Conservation (phyloP, 2,888 invertebrate genomes). For the Sinodicranocentrus sp. region DNA sequence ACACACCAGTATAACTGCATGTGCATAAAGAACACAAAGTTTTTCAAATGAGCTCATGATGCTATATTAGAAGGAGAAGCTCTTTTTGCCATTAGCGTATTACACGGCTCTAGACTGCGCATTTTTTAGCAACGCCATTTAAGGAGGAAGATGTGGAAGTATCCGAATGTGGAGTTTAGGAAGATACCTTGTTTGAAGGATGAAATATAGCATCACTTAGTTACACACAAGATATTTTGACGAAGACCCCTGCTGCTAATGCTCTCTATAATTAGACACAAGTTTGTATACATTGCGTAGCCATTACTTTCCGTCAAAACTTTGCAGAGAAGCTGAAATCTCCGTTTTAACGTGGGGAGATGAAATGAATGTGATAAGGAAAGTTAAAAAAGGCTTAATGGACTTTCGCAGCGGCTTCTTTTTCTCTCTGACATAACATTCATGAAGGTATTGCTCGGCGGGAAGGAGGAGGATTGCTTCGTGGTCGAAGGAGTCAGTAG, state of each 20-base stretch:
- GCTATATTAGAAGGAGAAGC: too few relatives aligned
- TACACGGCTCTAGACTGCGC: neutral
- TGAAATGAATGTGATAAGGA: slow-evolving; percentile 47
- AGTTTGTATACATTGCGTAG: slow-evolving; percentile 26
- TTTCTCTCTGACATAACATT: neutral
- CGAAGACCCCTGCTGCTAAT: slow-evolving; percentile 60
- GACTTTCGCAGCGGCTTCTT: slow-evolving; percentile 50
- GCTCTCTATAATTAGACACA: slow-evolving; percentile 62
- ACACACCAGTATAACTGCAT: slow-evolving; percentile 5
- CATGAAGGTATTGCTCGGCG: too few relatives aligned
- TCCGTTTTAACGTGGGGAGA: slow-evolving; percentile 22
- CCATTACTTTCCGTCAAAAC: slow-evolving; percentile 62
- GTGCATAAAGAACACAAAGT: neutral
- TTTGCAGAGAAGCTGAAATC: slow-evolving; percentile 40
- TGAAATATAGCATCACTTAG: slow-evolving; percentile 49
- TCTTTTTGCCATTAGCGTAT: slow-evolving; percentile 13
- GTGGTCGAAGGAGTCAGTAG: slow-evolving; percentile 22
- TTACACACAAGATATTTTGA: slow-evolving; percentile 41
- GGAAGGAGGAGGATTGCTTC: too few relatives aligned
- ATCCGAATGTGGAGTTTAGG: slow-evolving; percentile 1
- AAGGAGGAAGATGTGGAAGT: neutral
- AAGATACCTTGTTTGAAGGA: slow-evolving; percentile 42
- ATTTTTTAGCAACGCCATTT: slow-evolving; percentile 41
- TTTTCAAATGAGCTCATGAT: too few relatives aligned
- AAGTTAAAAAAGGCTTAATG: slow-evolving; percentile 52